phyloP scores from a whole-genome alignment of 2,113 vertebrate species.

The Nymphicus hollandicus region DNA sequence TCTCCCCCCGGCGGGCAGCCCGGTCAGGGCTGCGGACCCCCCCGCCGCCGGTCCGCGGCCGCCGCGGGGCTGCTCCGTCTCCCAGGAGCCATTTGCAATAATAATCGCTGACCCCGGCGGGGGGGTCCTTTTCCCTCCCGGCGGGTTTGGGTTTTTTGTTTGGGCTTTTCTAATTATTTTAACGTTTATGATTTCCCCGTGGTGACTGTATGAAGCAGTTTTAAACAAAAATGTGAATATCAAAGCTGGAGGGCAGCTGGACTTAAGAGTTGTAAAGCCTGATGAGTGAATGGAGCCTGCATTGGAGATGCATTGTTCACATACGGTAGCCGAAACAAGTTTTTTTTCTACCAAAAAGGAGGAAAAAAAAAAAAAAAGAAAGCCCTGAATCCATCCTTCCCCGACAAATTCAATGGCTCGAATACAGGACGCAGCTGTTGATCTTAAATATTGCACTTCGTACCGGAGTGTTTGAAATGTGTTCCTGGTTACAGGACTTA shows the following conservation, averaged over 20 bases:
- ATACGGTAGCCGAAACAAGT: conserved; percentile 58
- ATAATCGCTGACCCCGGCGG: conserved; percentile 26
- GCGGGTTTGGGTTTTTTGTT: not conserved
- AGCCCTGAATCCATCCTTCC: not conserved
- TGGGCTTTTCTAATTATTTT: not conserved
- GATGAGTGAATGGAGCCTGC: conserved; percentile 22
- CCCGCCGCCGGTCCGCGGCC: not conserved
- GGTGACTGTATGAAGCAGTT: conserved; percentile 38
- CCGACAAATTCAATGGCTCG: conserved; percentile 63
- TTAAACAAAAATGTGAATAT: conserved; percentile 49
- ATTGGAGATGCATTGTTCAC: conserved; percentile 35
- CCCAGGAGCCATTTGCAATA: conserved; percentile 67
- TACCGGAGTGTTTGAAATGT: conserved; percentile 71
- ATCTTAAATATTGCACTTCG: conserved; percentile 72
- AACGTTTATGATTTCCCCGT: not conserved
- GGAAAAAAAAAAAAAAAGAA: not conserved
- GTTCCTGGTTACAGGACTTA: conserved; percentile 72
- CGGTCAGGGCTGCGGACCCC: not conserved
- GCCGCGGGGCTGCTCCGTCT: not conserved
- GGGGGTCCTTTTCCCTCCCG: not conserved
- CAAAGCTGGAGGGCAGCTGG: conserved; percentile 45
- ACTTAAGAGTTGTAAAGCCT: not conserved
- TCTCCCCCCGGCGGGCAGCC: not conserved
- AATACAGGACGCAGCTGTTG: conserved; percentile 54
- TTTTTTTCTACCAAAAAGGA: conserved; percentile 55